phyloP scores from a whole-genome alignment of 2,888 invertebrate species.

The Pachliopta kotzebuea region DNA sequence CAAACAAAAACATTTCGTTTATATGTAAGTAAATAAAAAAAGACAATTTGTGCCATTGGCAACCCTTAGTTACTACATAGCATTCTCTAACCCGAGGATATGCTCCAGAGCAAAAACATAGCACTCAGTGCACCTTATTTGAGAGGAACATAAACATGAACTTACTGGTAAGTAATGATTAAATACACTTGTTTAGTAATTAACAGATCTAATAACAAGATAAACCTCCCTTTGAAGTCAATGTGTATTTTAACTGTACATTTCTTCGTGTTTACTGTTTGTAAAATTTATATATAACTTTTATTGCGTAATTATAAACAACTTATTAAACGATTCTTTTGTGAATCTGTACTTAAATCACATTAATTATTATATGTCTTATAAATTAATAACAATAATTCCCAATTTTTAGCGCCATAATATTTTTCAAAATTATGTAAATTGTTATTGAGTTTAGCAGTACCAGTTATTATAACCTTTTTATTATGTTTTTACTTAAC shows the following conservation, averaged over 20 bases:
- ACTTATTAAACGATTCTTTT: no score
- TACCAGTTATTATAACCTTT: no score
- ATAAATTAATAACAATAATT: not conserved
- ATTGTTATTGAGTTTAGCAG: no score
- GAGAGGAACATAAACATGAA: conserved; percentile 27
- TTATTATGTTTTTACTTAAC: no score
- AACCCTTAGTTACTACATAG: conserved; percentile 20
- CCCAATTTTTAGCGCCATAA: no score
- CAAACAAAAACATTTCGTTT: not conserved
- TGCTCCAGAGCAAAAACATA: conserved; percentile 28
- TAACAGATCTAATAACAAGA: conserved; percentile 7
- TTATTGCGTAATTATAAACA: no score
- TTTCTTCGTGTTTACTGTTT: not conserved
- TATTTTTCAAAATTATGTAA: not conserved
- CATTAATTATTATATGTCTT: not conserved
- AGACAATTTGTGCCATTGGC: not conserved
- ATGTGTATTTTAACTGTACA: not conserved
- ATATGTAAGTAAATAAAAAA: not conserved
- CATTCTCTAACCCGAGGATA: conserved; percentile 23
- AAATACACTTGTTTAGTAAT: conserved; percentile 23
- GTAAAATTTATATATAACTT: no score
- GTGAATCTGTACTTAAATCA: no score
- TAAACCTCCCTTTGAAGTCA: not conserved
- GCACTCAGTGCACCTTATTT: conserved; percentile 27
- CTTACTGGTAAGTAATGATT: conserved; percentile 27